These are phyloP conservation scores for Salvelinus fontinalis DNA, from an alignment of 2,113 vertebrate genomes.

Conservation along the genomic window DNA sequence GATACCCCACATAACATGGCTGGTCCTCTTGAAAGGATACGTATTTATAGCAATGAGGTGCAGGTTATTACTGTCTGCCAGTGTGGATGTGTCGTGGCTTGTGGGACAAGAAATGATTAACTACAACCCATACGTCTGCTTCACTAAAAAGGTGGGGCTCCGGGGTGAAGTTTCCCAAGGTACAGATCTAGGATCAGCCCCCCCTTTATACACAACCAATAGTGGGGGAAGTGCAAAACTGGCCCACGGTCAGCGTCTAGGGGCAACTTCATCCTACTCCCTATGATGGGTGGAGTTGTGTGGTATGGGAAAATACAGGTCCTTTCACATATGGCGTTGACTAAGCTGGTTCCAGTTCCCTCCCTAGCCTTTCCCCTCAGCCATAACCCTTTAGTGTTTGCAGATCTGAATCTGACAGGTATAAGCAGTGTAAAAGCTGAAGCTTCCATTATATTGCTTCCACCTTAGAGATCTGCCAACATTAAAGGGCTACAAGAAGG, in stretches of 20 bases:
- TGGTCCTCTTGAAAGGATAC: neutral
- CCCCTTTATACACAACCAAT: no score
- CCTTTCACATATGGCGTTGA: conserved; percentile 39
- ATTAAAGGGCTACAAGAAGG: no score
- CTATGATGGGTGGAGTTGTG: neutral
- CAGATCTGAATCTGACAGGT: no score
- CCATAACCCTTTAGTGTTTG: no score
- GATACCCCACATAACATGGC: conserved; percentile 37
- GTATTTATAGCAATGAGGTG: neutral
- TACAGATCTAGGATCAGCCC: no score
- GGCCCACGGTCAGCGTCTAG: no score
- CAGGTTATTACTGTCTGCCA: neutral
- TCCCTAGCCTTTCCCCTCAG: neutral
- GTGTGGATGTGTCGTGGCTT: neutral
- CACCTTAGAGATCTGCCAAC: no score
- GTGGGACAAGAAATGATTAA: conserved; percentile 54
- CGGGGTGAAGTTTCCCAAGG: no score
- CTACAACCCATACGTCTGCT: neutral
- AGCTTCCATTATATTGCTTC: no score
- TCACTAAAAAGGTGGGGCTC: neutral
- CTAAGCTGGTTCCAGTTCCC: neutral
- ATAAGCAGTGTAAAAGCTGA: no score
- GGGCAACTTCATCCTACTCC: neutral
- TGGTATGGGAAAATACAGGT: conserved; percentile 49
- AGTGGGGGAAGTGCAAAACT: no score